Evolutionary conservation across 1,140 invertebrate genomes (phyloP), one percentile per base, ranked within the genome.

Genomic region (Ips typographus): DNA sequence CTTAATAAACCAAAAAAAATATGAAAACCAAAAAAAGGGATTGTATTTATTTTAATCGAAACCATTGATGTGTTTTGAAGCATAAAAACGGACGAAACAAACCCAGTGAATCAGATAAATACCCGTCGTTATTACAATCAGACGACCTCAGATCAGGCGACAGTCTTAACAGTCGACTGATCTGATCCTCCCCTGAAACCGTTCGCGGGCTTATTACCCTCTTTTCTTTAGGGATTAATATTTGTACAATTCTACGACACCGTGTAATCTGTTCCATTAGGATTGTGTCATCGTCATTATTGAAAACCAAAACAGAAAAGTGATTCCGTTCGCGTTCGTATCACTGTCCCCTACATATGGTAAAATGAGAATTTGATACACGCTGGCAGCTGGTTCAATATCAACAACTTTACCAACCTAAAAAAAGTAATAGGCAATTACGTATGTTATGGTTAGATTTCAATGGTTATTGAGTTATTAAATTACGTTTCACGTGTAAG

Each of bases 191-290:
- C 53, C 69, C 55, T 38, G 49, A 51, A 65, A 68, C 65, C 55
- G 39, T 39, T 7, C 37, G 56, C 41, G 36, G 22, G 36, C 37
- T 68, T 43, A 64, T 67, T 71, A 67, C 55, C 60, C 64, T 59
- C 59, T 62, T 71, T 71, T 66, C 64, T 71, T 66, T 59, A 40
- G 65, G 70, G 70, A 71, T 71, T 71, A 71, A 68, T 65, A 72
- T 72, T 69, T 68, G 56, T 72, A 60, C 61, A 51, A 64, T 49
- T 68, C 71, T 44, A 39, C 36, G 8, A 42, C 40, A 57, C 49
- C 71, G 61, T 72, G 66, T 64, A 72, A 72, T 71, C 70, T 47
- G 60, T 56, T 40, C 59, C 22, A 61, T 61, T 68, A 56, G 55
- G 51, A 71, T 67, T 55, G 58, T 66, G 64, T 61, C 51, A 42